Percentiles rank a stretch among this genome's conserved stretches.
Evolutionary conservation across 2,113 vertebrate species (phyloP).

Genomic region (Circaetus gallicus): DNA sequence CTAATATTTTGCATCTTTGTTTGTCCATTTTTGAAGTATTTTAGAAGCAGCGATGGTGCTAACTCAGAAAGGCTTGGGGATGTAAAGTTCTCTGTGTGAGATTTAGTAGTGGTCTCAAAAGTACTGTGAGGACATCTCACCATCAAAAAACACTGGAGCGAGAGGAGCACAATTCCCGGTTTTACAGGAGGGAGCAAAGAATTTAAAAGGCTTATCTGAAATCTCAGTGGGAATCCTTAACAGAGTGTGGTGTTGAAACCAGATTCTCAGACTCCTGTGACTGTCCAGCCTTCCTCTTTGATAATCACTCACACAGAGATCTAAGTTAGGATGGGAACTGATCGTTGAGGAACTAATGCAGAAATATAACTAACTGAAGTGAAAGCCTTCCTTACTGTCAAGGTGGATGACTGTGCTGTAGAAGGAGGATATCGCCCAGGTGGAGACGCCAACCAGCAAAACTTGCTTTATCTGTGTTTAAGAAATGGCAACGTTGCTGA

Average conservation of each 20-base stretch:
- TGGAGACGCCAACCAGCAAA: not conserved
- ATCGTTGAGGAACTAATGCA: not conserved
- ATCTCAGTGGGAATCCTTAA: not conserved
- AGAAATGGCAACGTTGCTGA: not conserved
- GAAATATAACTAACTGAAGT: not conserved
- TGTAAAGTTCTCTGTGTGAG: not conserved
- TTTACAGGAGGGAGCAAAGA: slow-evolving; percentile 1
- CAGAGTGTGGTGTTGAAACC: not conserved
- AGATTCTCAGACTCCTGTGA: not conserved
- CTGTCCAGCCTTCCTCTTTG: not conserved
- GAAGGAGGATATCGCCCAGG: not conserved
- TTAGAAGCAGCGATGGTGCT: not conserved
- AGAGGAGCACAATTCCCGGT: not conserved
- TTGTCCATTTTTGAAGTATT: slow-evolving; percentile 23
- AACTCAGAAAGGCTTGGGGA: not conserved
- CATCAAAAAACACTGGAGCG: not conserved
- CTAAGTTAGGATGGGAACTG: not conserved
- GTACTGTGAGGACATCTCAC: not conserved
- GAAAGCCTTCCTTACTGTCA: not conserved
- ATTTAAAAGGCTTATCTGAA: not conserved
- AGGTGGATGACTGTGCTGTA: not conserved
- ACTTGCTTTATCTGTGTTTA: not conserved
- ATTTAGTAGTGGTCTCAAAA: not conserved
- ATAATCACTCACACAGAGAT: not conserved
- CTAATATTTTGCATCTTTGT: not conserved